phyloP scores from a whole-genome alignment of 2,797 vertebrate species.

The Semotilus atromaculatus region DNA sequence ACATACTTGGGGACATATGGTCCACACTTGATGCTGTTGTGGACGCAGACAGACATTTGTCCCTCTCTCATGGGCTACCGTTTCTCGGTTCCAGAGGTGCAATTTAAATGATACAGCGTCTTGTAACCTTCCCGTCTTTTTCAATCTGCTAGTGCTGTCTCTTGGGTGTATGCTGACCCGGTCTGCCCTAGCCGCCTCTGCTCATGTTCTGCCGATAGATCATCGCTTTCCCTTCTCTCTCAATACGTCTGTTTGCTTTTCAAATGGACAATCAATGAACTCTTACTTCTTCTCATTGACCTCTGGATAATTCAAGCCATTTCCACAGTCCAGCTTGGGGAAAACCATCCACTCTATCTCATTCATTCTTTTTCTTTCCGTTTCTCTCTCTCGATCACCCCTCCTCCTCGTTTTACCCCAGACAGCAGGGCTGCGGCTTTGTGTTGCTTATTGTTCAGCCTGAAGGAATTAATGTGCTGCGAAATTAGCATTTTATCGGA shows the following conservation, averaged over 20 bases:
- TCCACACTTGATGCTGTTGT: not conserved
- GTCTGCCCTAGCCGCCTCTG: constrained; percentile 72
- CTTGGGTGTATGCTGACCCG: constrained; percentile 53
- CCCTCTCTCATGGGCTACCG: not conserved
- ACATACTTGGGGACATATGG: not conserved
- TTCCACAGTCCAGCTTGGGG: constrained; percentile 66
- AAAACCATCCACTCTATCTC: not conserved
- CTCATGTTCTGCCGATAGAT: constrained; percentile 80
- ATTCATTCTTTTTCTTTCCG: constrained; percentile 30
- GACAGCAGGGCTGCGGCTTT: constrained; percentile 92
- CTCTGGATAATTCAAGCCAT: constrained; percentile 90
- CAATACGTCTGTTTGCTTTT: constrained; percentile 82
- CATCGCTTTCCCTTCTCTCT: constrained; percentile 65
- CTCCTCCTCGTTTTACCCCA: constrained; percentile 62
- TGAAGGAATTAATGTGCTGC: constrained; percentile 99
- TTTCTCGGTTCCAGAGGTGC: constrained; percentile 20
- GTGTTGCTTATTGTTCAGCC: constrained; percentile 99
- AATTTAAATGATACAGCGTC: constrained; percentile 28
- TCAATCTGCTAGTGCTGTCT: constrained; percentile 31
- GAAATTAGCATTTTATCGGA: constrained; percentile 99
- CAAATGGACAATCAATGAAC: constrained; percentile 89
- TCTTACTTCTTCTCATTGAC: constrained; percentile 90
- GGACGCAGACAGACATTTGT: not conserved
- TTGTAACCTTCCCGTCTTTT: constrained; percentile 30
- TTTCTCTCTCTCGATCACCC: constrained; percentile 21